Evolutionary conservation across 2,888 invertebrate genomes (phyloP).

Genomic region (Iselma pallidipennis): DNA sequence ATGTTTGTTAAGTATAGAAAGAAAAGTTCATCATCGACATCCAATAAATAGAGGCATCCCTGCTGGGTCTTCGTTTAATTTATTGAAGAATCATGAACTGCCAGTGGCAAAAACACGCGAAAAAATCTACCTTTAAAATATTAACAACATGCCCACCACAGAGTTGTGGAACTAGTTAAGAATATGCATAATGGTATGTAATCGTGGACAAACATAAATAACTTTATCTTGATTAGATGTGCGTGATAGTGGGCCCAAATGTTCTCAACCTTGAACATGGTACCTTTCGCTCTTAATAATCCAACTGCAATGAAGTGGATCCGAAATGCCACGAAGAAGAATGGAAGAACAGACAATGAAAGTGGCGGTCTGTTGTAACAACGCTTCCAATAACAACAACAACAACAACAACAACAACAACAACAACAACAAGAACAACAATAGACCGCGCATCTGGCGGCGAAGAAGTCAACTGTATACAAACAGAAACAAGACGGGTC

Average conservation of each 20-base stretch:
- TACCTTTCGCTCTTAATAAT: neutral
- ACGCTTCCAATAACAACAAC: neutral
- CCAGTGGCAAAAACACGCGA: neutral
- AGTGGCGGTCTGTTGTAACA: neutral
- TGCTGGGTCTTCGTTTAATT: neutral
- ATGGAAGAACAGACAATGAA: neutral
- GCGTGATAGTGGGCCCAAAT: constrained; percentile 7
- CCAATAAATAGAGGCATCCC: no score
- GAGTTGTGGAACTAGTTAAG: neutral
- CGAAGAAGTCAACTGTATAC: neutral
- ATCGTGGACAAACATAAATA: constrained; percentile 18
- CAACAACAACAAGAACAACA: neutral
- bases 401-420: neutral
- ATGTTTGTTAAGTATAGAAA: neutral
- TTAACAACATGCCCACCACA: neutral
- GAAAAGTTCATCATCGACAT: neutral
- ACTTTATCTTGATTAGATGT: constrained; percentile 22
- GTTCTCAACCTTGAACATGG: neutral
- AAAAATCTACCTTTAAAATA: constrained; percentile 8
- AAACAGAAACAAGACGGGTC: neutral
- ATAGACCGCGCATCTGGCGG: neutral
- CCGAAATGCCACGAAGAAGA: neutral
- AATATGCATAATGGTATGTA: constrained; percentile 3
- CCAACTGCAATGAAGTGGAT: neutral
- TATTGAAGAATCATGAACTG: neutral